Base-by-base conservation (phyloP, 2,113 vertebrate species). In the Sialia sialis region DNA sequence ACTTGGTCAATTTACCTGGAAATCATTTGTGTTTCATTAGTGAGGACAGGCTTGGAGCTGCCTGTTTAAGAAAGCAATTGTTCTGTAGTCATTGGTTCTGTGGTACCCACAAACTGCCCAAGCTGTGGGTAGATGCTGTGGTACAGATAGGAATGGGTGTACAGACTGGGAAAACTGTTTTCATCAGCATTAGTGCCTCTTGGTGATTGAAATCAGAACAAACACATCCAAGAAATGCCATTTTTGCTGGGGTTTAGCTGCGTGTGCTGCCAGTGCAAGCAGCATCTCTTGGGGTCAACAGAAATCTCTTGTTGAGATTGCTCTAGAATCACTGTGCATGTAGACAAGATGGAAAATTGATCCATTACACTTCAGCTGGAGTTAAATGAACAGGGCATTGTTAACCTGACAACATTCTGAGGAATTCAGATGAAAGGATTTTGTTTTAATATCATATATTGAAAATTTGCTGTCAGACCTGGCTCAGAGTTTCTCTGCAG, bases 311-410 rank as follows among this genome's bases (percentile, higher is more conserved):
- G 30, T 78, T 85, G 83, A 85, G 84, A 41, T 73, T 70, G 86
- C 60, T 39, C 27, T 81, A 89, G 72, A 54, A 73, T 94, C 66
- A 9, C 34, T 89, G 30, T 90, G 76, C 69, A 38, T 90, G 59
- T 58, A 89, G 93, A 72, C 90, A 88, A 88, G 90, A 84, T 92
- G 75, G 70, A 90, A 89, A 94, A 91, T 84, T 59, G 81, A 91
- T 96, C 77, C 52, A 87, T 25, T 81, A 62, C 72, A 67, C 93
- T 64, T 84, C 78, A 69, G 54, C 9, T 72, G 88, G 68, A 89
- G 66, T 55, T 79, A 89, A 96, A 76, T 58, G 69, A 84, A 36
- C 8, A 3, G 78, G 55, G 58, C 49, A 6, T 66, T 93, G 54
- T 91, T 91, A 93, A 79, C 48, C 70, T n/a, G 26, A 62, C 64